A percentile compares a stretch with the other conserved stretches of the same genome.
phyloP scores from a whole-genome alignment of 2,113 vertebrate species.

The Callipepla californica region DNA sequence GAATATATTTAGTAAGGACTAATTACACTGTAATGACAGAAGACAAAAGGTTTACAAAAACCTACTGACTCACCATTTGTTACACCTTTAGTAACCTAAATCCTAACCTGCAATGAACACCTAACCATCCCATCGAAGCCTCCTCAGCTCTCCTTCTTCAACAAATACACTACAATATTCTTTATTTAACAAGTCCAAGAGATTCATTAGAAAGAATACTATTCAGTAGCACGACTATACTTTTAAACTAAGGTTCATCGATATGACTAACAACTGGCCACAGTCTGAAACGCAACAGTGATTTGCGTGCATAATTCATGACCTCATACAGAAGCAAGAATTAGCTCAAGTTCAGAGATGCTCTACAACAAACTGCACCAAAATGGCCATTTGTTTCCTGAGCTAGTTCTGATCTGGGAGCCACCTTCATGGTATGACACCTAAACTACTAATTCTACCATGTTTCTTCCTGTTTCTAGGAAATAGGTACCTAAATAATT shows the following conservation, averaged over 20 bases:
- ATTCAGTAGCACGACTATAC: not conserved
- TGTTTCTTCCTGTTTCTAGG: not conserved
- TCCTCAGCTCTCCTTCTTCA: not conserved
- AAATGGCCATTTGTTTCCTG: not conserved
- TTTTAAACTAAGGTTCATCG: not conserved
- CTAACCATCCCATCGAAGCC: not conserved
- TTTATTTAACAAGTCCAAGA: not conserved
- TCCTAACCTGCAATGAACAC: not conserved
- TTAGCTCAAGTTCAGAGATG: not conserved
- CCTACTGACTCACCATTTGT: not conserved
- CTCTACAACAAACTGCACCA: not conserved
- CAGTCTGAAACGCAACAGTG: not conserved
- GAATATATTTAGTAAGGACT: not conserved
- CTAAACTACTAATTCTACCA: not conserved
- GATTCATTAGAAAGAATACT: not conserved
- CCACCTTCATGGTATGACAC: not conserved
- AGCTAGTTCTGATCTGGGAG: not conserved
- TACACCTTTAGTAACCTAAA: not conserved
- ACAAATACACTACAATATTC: not conserved
- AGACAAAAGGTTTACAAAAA: not conserved
- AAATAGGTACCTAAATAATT: accelerated
- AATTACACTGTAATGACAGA: not conserved
- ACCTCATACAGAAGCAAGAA: not conserved
- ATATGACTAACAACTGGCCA: not conserved
- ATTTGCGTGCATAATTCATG: not conserved